Base-by-base conservation (phyloP, 2,113 vertebrate genomes). In the Zonotrichia leucophrys region DNA sequence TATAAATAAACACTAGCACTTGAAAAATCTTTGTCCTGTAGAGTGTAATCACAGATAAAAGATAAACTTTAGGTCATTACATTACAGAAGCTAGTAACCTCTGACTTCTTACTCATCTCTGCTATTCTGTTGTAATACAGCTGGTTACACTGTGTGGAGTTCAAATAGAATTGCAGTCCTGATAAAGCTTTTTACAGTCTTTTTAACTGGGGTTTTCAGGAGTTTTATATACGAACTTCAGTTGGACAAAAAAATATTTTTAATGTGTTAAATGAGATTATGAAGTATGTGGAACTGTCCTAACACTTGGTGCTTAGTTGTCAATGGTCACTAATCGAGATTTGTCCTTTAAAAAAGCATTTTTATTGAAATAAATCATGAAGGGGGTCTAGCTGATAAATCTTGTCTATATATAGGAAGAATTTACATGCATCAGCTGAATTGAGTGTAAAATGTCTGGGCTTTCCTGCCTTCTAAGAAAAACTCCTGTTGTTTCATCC, bases 1-100 rank as follows among this genome's bases (percentile, higher is more conserved):
- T 47, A 11, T 46, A 70, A 89, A 77, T 55, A 55, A 94, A 46
- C 27, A 87, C 35, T 78, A 87, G 24, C 22, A 30, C 18, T 90
- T 55, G 81, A 55, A 88, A 91, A 92, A 78, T 93, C 82, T 93
- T 94, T 90, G 87, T 93, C 58, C 78, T 46, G 4, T 64, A n/a
- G 8, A 24, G 17, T 41, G 12, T 93, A 90, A 79, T 80, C 33
- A 39, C 46, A 82, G n/a, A n/a, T 91, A 76, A 53, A 84, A 96
- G 69, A 75, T 95, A 91, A 91, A 46, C n/a, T 44, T 72, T 15
- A 64, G 91, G 42, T 87, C 37, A 30, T 90, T 73, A 49, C 20
- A 2, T 83, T 93, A 52, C 30, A 78, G 60, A 22, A 16, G 11
- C 58, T 84, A n/a, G 46, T 79, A 84, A 79, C 81, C 56, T 92